Conservation (phyloP, 2,113 vertebrate genomes). For the Motacilla alba region DNA sequence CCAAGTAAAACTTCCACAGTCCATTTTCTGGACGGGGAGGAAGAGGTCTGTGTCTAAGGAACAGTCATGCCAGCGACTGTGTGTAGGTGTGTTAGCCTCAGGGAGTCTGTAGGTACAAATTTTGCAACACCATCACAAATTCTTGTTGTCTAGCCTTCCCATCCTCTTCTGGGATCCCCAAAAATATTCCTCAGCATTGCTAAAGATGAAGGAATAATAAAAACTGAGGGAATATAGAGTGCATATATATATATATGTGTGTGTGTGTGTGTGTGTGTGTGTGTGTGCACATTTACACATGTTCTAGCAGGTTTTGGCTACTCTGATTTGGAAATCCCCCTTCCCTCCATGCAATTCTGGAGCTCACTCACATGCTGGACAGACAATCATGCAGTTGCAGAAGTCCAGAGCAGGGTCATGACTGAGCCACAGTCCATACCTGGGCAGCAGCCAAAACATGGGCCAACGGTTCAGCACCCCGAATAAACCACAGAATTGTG, state of each 20-base stretch:
- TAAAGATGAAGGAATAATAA: not conserved
- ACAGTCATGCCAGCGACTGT: not conserved
- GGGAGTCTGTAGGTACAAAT: not conserved
- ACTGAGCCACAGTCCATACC: not conserved
- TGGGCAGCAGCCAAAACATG: not conserved
- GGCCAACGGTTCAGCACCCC: not conserved
- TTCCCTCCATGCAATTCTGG: not conserved
- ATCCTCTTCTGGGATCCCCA: not conserved
- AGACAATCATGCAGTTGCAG: not conserved
- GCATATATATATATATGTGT: not conserved
- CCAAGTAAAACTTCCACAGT: not conserved
- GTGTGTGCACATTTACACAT: not conserved
- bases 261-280: too few relatives aligned
- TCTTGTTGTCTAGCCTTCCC: not conserved
- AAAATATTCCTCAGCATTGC: not conserved
- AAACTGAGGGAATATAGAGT: not conserved
- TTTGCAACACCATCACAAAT: not conserved
- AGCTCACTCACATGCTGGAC: not conserved
- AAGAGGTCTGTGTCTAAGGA: not conserved
- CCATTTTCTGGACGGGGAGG: not conserved
- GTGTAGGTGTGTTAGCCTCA: not conserved
- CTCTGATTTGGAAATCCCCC: not conserved
- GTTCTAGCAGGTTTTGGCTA: not conserved
- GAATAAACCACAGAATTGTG: not conserved
- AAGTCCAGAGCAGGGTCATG: not conserved